Conservation (phyloP, 1,140 invertebrate species). For the Ditylenchus dipsaci region DNA sequence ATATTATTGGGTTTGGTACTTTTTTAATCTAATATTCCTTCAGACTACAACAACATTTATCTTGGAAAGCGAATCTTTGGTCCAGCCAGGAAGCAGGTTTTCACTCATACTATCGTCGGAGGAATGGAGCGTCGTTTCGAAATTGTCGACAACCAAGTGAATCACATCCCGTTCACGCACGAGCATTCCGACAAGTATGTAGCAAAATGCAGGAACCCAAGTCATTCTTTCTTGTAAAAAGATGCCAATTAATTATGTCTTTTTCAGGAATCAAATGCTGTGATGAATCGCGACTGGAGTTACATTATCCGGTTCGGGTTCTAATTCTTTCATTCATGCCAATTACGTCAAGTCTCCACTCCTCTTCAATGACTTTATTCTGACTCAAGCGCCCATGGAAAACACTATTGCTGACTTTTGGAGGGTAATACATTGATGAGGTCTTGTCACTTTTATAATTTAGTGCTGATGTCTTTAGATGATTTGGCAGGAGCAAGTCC, state of each 20-base stretch:
- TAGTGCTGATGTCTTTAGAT: constrained; percentile 44
- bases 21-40: constrained; percentile 11
- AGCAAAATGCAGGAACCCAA: constrained; percentile 49
- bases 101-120: constrained; percentile 45
- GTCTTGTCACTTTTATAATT: not conserved
- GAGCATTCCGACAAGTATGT: constrained; percentile 39
- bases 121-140: constrained; percentile 55
- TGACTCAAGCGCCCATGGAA: constrained; percentile 60
- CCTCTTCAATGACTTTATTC: constrained; percentile 59
- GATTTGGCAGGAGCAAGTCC: constrained; percentile 62
- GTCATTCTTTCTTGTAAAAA: constrained; percentile 24
- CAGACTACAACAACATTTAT: constrained; percentile 56
- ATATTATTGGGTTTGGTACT: not conserved
- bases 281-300: constrained; percentile 45
- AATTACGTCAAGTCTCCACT: constrained; percentile 39
- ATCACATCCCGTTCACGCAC: constrained; percentile 52
- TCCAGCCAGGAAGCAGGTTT: constrained; percentile 50
- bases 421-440: constrained; percentile 43
- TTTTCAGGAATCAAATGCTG: constrained; percentile 50
- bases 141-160: constrained; percentile 57
- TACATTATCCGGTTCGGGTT: constrained; percentile 14
- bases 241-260: not conserved
- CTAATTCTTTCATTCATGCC: constrained; percentile 48
- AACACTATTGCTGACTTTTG: constrained; percentile 62
- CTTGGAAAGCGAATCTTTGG: constrained; percentile 54